Conservation (phyloP, 2,113 vertebrate species). For the Percopsis transmontana region DNA sequence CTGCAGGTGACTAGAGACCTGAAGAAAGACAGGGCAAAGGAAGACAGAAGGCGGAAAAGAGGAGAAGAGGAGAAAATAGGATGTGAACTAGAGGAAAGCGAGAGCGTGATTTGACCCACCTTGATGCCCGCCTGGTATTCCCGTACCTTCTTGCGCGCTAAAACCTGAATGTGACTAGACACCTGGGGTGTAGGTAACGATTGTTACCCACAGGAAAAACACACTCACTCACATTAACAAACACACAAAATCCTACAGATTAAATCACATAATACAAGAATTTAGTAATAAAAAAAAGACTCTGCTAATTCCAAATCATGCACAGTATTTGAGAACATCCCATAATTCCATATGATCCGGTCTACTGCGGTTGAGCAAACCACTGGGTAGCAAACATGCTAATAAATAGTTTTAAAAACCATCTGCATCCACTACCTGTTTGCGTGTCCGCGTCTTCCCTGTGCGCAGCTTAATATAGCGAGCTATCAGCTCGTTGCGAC, state of each 20-base stretch:
- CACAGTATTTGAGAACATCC: neutral
- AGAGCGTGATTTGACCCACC: constrained; percentile 83
- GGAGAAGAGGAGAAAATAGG: constrained; percentile 64
- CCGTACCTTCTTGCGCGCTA: constrained; percentile 98
- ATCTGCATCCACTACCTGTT: constrained; percentile 82
- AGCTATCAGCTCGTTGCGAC: constrained; percentile 94
- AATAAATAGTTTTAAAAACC: too few species aligned
- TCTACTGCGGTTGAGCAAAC: neutral
- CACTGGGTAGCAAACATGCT: neutral
- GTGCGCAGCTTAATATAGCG: constrained; percentile 95
- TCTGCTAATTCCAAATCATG: too few species aligned
- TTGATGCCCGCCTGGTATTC: constrained; percentile 99
- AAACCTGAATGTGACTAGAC: constrained; percentile 99
- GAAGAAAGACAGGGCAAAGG: constrained; percentile 71
- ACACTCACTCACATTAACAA: constrained; percentile 49
- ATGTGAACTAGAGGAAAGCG: constrained; percentile 78
- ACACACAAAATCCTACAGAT: constrained; percentile 43
- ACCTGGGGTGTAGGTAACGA: constrained; percentile 80
- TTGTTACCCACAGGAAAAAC: constrained; percentile 35
- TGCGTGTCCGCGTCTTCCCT: constrained; percentile 93
- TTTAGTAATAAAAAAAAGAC: neutral
- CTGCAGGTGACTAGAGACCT: constrained; percentile 99
- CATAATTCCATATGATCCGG: neutral
- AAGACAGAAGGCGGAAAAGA: constrained; percentile 64
- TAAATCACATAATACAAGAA: neutral